phyloP scores from a whole-genome alignment of 1,140 invertebrate genomes.

The Ephestia elutella region DNA sequence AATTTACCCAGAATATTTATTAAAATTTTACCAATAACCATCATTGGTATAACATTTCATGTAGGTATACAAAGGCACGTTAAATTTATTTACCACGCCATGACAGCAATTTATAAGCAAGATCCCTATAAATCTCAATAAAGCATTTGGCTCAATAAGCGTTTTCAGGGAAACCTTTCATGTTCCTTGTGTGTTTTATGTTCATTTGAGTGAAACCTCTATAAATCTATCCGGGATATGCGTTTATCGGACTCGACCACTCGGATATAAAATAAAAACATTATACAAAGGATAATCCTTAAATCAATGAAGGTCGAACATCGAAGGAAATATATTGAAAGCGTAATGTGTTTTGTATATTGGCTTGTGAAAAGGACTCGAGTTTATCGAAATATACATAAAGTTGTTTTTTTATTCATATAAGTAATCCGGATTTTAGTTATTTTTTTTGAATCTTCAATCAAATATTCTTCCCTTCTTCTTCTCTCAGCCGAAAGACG shows the following conservation, averaged over 20 bases:
- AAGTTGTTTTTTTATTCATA: too few species aligned
- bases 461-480: too few species aligned
- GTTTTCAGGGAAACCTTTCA: conserved; percentile 15
- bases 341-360: background rate
- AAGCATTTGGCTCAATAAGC: conserved; percentile 20
- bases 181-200: conserved; percentile 17
- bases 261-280: conserved; percentile 9
- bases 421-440: too few species aligned
- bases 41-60: too few species aligned
- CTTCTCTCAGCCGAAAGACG: too few species aligned
- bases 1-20: too few species aligned
- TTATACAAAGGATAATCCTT: conserved; percentile 5
- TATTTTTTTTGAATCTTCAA: too few species aligned
- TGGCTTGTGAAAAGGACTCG: too few species aligned
- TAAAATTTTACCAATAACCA: too few species aligned
- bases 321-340: background rate
- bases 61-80: too few species aligned
- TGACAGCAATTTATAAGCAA: background rate
- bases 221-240: conserved; percentile 15
- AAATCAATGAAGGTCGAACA: background rate
- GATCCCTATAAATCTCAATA: conserved; percentile 16
- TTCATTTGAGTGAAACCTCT: conserved; percentile 20
- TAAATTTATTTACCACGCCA: background rate
- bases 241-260: conserved; percentile 10
- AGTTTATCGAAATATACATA: too few species aligned